Conservation (phyloP, 1,140 invertebrate species). For the Doryteuthis pealeii region DNA sequence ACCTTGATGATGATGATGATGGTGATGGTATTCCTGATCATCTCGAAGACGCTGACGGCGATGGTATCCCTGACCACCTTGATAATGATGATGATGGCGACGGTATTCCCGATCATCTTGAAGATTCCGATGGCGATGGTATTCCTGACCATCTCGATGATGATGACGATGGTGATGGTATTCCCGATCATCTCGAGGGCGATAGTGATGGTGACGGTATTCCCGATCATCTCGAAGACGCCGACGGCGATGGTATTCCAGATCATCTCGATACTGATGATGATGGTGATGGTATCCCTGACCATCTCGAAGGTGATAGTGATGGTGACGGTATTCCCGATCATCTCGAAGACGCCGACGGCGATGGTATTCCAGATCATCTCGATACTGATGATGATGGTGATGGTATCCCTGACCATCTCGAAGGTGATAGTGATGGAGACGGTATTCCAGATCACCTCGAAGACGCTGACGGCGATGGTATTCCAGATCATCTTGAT, state of each 20-base stretch:
- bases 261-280: conserved; percentile 36
- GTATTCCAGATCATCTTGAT: conserved; percentile 28
- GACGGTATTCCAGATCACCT: conserved; percentile 40
- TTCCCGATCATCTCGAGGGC: conserved; percentile 42
- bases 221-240: conserved; percentile 42
- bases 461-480: conserved; percentile 42
- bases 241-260: conserved; percentile 47
- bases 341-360: conserved; percentile 35
- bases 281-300: conserved; percentile 44
- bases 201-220: conserved; percentile 49
- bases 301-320: conserved; percentile 30
- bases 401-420: conserved; percentile 36
- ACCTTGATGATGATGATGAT: conserved; percentile 43
- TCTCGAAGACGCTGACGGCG: conserved; percentile 37
- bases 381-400: conserved; percentile 37
- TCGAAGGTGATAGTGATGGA: conserved; percentile 24
- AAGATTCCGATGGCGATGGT: conserved; percentile 37
- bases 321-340: conserved; percentile 29
- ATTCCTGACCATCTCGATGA: conserved; percentile 43
- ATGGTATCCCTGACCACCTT: conserved; percentile 36
- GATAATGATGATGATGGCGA: conserved; percentile 26
- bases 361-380: conserved; percentile 41
- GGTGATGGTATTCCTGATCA: conserved; percentile 34
- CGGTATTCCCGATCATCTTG: conserved; percentile 35
- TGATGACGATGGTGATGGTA: conserved; percentile 46